Conservation (phyloP, 2,888 invertebrate species). For the Spodoptera littoralis region DNA sequence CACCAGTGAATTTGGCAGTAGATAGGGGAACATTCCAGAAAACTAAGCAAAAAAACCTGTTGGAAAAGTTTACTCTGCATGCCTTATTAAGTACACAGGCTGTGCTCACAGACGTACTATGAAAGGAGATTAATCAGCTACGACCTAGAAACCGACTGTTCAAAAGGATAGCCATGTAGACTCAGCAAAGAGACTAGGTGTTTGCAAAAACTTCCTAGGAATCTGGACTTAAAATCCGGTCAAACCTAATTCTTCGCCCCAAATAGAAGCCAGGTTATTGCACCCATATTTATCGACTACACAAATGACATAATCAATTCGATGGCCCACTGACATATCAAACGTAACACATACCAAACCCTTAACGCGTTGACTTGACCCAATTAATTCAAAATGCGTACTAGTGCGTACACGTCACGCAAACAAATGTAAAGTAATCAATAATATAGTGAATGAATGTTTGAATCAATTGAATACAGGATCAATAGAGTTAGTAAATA, state of each 20-base stretch:
- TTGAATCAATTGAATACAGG: slow-evolving; percentile 64
- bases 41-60: no score
- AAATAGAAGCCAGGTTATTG: slow-evolving; percentile 45
- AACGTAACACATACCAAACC: slow-evolving; percentile 40
- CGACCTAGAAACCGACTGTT: slow-evolving; percentile 8
- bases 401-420: slow-evolving; percentile 64
- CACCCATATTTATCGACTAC: slow-evolving; percentile 48
- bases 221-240: not conserved
- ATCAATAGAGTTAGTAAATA: slow-evolving; percentile 72
- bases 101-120: slow-evolving; percentile 25
- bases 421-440: slow-evolving; percentile 62
- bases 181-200: slow-evolving; percentile 7
- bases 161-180: slow-evolving; percentile 27
- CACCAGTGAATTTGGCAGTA: no score
- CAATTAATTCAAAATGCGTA: slow-evolving; percentile 73
- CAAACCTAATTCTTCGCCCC: slow-evolving; percentile 7
- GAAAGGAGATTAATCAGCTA: slow-evolving; percentile 29
- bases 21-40: no score
- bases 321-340: slow-evolving; percentile 51
- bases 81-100: not conserved
- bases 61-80: not conserved
- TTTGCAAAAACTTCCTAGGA: slow-evolving; percentile 6
- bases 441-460: slow-evolving; percentile 67
- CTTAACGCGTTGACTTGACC: slow-evolving; percentile 68
- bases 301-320: slow-evolving; percentile 51